Evolutionary conservation across 2,113 vertebrate species (phyloP).

Genomic region (Nestor notabilis): DNA sequence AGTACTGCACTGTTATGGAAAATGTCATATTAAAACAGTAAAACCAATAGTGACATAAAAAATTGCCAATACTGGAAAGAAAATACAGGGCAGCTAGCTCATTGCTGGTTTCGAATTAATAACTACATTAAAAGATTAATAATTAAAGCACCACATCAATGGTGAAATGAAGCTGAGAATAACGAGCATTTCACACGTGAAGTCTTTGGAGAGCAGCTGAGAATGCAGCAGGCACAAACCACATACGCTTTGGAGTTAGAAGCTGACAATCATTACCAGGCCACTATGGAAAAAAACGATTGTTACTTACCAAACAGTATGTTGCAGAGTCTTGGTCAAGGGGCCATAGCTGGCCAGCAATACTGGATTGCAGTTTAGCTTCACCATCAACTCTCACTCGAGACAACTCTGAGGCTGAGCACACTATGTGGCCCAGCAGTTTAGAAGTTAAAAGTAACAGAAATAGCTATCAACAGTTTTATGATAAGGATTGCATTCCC

Average conservation of each 20-base stretch:
- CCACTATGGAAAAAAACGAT: rapidly evolving
- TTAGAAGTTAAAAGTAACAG: background rate
- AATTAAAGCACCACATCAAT: background rate
- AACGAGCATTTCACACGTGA: background rate
- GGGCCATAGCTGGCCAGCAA: background rate
- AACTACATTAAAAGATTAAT: background rate
- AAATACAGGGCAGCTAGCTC: background rate
- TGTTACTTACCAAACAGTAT: rapidly evolving
- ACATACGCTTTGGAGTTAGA: background rate
- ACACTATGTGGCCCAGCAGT: background rate
- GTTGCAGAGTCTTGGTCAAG: background rate
- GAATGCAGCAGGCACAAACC: background rate
- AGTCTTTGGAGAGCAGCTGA: background rate
- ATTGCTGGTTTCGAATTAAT: background rate
- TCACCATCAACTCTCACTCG: background rate
- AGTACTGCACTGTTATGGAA: background rate
- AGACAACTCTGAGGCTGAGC: background rate
- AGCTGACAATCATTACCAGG: background rate
- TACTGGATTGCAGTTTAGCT: background rate
- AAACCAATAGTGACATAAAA: background rate
- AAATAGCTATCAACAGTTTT: background rate
- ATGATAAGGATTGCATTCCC: background rate
- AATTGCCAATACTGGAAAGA: background rate
- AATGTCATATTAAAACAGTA: background rate
- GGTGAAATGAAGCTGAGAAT: background rate